Evolutionary conservation across 2,888 invertebrate genomes (phyloP).

Genomic region (Hylaea fasciaria): DNA sequence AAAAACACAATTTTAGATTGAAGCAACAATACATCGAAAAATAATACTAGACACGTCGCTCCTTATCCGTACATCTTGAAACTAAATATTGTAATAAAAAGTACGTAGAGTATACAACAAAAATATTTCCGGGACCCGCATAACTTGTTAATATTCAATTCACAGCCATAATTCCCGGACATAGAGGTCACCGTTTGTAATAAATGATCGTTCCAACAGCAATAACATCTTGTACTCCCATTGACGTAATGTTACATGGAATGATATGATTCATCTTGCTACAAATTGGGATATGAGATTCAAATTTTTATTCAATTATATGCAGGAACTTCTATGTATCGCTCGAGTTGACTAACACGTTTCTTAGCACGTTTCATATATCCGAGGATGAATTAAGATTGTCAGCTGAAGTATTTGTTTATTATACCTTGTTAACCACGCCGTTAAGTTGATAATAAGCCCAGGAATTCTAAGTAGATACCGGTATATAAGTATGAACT

Average conservation of each 20-base stretch:
- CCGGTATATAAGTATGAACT: conserved; percentile 54
- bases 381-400: conserved; percentile 26
- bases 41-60: conserved; percentile 66
- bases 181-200: conserved; percentile 54
- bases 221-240: conserved; percentile 57
- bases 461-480: conserved; percentile 64
- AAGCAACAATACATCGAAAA: conserved; percentile 68
- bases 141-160: conserved; percentile 48
- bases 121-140: conserved; percentile 40
- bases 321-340: conserved; percentile 64
- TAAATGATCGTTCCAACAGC: conserved; percentile 47
- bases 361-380: conserved; percentile 29
- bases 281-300: conserved; percentile 75
- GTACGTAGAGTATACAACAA: conserved; percentile 57
- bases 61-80: conserved; percentile 73
- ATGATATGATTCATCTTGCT: conserved; percentile 73
- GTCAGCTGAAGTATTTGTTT: conserved; percentile 47
- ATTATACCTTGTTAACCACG: conserved; percentile 50
- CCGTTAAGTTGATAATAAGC: conserved; percentile 65
- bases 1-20: conserved; percentile 62
- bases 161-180: conserved; percentile 55
- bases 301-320: conserved; percentile 79
- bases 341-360: conserved; percentile 39
- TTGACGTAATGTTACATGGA: conserved; percentile 72
- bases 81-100: conserved; percentile 77